Evolutionary conservation across 2,113 vertebrate genomes (phyloP).

Genomic region (Ceuthmochares aereus): DNA sequence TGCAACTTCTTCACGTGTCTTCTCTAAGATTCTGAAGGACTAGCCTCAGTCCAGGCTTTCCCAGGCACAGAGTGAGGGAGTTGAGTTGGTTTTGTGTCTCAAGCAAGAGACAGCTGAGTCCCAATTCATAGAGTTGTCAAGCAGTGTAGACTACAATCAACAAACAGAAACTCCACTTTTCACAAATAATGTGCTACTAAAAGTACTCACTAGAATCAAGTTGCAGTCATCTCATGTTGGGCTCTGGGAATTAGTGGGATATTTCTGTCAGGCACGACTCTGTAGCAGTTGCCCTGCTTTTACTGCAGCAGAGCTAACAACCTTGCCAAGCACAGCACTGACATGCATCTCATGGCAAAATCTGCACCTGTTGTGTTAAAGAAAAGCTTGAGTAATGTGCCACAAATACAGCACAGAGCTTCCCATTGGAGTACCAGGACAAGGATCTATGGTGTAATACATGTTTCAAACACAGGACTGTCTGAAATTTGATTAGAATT

Average conservation of each 20-base stretch:
- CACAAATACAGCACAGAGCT: neutral
- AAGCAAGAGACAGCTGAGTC: neutral
- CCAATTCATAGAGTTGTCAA: neutral
- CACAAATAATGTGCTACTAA: neutral
- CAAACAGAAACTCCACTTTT: neutral
- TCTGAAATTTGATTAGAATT: neutral
- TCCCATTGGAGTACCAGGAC: neutral
- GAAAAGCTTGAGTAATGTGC: neutral
- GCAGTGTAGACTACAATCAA: neutral
- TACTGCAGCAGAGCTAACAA: neutral
- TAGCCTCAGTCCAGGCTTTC: neutral
- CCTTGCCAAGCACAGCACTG: rapidly evolving
- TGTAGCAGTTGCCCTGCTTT: neutral
- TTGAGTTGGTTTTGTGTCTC: neutral
- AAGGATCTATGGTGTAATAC: neutral
- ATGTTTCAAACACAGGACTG: neutral
- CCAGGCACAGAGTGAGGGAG: neutral
- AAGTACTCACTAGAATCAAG: neutral
- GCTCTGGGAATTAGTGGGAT: neutral
- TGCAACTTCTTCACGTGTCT: neutral
- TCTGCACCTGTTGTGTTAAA: neutral
- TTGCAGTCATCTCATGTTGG: neutral
- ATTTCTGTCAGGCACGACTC: neutral
- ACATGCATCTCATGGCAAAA: neutral
- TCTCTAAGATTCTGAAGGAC: neutral